phyloP scores from a whole-genome alignment of 2,797 vertebrate genomes.

The Erpetoichthys calabaricus region DNA sequence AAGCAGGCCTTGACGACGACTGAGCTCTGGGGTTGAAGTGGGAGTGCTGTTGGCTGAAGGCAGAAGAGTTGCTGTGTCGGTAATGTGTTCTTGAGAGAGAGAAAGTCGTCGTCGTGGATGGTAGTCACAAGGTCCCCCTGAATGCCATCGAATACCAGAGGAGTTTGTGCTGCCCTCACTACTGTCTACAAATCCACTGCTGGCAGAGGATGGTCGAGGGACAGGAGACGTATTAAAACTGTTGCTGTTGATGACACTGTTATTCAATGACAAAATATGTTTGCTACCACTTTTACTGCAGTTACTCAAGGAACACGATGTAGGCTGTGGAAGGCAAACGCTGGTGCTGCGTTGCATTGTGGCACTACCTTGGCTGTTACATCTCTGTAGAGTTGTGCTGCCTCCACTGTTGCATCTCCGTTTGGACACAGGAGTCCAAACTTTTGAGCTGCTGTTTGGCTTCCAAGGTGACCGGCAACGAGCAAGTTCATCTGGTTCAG shows the following conservation, averaged over 20 bases:
- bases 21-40: slow-evolving; percentile 45
- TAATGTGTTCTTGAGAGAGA: slow-evolving; percentile 55
- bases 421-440: slow-evolving; percentile 56
- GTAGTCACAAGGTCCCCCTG: slow-evolving; percentile 29
- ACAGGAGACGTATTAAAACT: slow-evolving; percentile 33
- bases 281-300: slow-evolving; percentile 1
- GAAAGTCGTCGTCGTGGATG: slow-evolving; percentile 45
- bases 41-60: slow-evolving; percentile 52
- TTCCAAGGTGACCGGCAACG: slow-evolving; percentile 48
- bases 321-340: slow-evolving; percentile 28
- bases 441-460: slow-evolving; percentile 44
- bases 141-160: slow-evolving; percentile 32
- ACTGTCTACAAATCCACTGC: slow-evolving; percentile 46
- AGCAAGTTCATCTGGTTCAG: slow-evolving; percentile 50
- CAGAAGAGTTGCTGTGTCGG: slow-evolving; percentile 24
- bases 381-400: slow-evolving; percentile 40
- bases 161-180: slow-evolving; percentile 36
- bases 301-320: neutral
- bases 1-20: slow-evolving; percentile 38
- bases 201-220: slow-evolving; percentile 47
- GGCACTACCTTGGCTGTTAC: slow-evolving; percentile 35
- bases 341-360: slow-evolving; percentile 37
- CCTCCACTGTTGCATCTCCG: slow-evolving; percentile 49
- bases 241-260: slow-evolving; percentile 26
- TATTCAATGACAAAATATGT: slow-evolving; percentile 27